A percentile compares a stretch with the other conserved stretches of the same genome.
These are phyloP conservation scores for Chalcosyrphus nemorum DNA, from an alignment of 2,888 invertebrate species.

Conservation along the genomic window DNA sequence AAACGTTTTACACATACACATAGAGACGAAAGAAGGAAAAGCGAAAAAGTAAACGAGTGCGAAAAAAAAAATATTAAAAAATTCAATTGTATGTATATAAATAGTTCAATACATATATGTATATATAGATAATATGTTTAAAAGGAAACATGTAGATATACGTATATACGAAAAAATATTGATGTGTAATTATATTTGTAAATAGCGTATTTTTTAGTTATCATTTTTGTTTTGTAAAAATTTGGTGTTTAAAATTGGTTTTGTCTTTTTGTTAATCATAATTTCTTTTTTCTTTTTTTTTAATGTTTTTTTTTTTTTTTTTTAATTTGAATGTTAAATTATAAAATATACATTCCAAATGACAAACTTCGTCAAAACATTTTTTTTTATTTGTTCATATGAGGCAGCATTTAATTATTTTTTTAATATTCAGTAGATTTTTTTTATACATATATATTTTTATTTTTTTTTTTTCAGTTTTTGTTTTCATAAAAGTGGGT, in stretches of 20 bases:
- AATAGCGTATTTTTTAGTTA: conserved; percentile 67
- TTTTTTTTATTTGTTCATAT: conserved; percentile 59
- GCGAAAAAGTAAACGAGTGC: conserved; percentile 15
- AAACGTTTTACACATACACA: neutral
- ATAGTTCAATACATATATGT: conserved; percentile 59
- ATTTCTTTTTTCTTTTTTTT: conserved; percentile 3
- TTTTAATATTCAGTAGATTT: conserved; percentile 45
- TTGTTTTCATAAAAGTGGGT: conserved; percentile 61
- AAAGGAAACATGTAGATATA: conserved; percentile 71
- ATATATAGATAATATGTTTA: conserved; percentile 63
- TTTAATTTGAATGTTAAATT: conserved; percentile 40
- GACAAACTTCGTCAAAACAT: conserved; percentile 66
- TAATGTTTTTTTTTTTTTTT: neutral
- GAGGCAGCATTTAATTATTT: conserved; percentile 65
- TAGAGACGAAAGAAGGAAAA: neutral
- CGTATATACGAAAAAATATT: conserved; percentile 72
- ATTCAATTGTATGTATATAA: conserved; percentile 62
- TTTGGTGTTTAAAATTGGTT: conserved; percentile 73
- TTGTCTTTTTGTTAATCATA: conserved; percentile 61
- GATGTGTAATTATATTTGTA: conserved; percentile 72
- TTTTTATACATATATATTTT: conserved; percentile 22
- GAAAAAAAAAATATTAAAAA: conserved; percentile 11
- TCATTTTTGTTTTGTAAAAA: conserved; percentile 65
- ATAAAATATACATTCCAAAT: conserved; percentile 62
- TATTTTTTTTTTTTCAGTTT: conserved; percentile 37